Percentiles rank a stretch among this genome's conserved stretches.
phyloP scores from a whole-genome alignment of 2,888 invertebrate genomes.

The Polydrusus cervinus region DNA sequence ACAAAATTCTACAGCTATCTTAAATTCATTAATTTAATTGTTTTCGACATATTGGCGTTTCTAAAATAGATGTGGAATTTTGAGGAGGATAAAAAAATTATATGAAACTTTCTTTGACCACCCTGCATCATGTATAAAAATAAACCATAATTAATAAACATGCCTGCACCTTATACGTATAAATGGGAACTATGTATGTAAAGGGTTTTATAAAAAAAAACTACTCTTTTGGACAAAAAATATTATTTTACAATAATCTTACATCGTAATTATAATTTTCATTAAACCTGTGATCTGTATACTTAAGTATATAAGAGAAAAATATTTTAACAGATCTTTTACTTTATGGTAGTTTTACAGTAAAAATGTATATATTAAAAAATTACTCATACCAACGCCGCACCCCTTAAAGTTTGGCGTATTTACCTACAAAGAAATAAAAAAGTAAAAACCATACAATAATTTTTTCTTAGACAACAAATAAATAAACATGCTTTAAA shows the following conservation, averaged over 20 bases:
- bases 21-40: too few species aligned
- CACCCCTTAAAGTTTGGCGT: background rate
- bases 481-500: constrained; percentile 6
- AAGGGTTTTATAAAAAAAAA: background rate
- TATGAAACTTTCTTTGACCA: too few species aligned
- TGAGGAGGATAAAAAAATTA: too few species aligned
- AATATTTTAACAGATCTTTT: constrained; percentile 10
- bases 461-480: constrained; percentile 5
- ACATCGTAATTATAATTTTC: constrained; percentile 35
- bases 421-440: background rate
- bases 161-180: too few species aligned
- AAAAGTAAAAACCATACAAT: constrained; percentile 15
- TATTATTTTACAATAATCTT: constrained; percentile 46
- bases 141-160: too few species aligned
- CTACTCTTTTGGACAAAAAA: constrained; percentile 38
- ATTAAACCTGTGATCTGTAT: constrained; percentile 36
- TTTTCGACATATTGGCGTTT: too few species aligned
- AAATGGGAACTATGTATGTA: too few species aligned
- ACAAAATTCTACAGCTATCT: too few species aligned
- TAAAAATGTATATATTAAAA: background rate
- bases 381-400: background rate
- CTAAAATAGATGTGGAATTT: too few species aligned
- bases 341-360: background rate
- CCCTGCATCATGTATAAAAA: too few species aligned
- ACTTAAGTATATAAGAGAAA: constrained; percentile 18